Evolutionary conservation across 1,140 invertebrate species (phyloP).

Genomic region (Arctopsyche grandis): DNA sequence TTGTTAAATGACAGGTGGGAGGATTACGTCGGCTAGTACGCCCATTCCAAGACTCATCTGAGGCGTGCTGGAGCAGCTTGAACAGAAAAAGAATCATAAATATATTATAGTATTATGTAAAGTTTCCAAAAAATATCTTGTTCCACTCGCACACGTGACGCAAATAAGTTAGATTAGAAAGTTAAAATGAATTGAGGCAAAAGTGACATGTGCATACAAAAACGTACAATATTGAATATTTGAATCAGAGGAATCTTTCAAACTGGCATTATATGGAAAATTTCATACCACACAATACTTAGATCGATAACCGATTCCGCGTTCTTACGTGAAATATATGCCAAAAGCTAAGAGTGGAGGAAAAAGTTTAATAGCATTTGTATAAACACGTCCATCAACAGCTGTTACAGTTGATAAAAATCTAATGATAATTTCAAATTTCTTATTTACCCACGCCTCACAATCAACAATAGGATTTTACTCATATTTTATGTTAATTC

Average conservation of each 20-base stretch:
- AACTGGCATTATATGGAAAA: too few species aligned
- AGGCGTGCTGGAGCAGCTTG: not conserved
- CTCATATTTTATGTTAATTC: conserved; percentile 2
- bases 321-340: not conserved
- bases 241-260: too few species aligned
- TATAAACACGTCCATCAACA: conserved; percentile 9
- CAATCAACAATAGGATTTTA: not conserved
- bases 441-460: conserved; percentile 7
- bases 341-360: not conserved
- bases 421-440: conserved; percentile 5
- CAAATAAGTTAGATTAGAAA: conserved; percentile 8
- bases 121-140: not conserved
- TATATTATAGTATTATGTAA: conserved; percentile 14
- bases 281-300: too few species aligned
- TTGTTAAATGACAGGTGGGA: not conserved
- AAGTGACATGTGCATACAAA: not conserved
- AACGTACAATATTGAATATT: too few species aligned
- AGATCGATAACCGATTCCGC: not conserved
- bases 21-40: conserved; percentile 13
- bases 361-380: not conserved
- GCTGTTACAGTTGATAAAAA: not conserved
- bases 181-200: not conserved
- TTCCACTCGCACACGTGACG: not conserved
- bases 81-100: not conserved
- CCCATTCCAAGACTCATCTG: not conserved